phyloP scores from a whole-genome alignment of 1,140 invertebrate genomes.

The Caerostris extrusa region DNA sequence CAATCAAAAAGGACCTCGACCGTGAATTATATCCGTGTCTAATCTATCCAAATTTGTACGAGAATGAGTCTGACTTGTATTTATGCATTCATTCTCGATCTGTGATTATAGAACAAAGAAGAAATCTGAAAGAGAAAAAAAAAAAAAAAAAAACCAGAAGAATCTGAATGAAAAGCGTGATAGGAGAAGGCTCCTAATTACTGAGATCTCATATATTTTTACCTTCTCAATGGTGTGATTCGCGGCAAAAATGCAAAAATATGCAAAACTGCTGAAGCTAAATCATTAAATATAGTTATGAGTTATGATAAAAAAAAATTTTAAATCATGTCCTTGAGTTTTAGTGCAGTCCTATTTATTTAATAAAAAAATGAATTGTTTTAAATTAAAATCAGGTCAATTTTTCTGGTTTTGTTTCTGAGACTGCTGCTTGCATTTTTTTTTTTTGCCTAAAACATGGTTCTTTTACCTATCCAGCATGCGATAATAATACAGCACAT shows the following conservation, averaged over 20 bases:
- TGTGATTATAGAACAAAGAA: not conserved
- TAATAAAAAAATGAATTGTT: not conserved
- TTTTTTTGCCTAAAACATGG: too few species aligned
- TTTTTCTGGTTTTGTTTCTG: too few species aligned
- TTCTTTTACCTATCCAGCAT: too few species aligned
- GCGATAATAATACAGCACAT: too few species aligned
- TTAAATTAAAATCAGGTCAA: too few species aligned
- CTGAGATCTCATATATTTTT: not conserved
- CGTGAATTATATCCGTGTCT: not conserved
- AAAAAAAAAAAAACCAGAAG: too few species aligned
- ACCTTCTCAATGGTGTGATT: not conserved
- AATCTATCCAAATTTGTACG: not conserved
- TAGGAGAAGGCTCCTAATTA: not conserved
- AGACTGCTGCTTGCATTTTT: too few species aligned
- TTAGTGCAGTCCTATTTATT: not conserved
- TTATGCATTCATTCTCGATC: not conserved
- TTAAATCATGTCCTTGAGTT: not conserved
- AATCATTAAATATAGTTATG: not conserved
- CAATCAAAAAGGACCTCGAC: not conserved
- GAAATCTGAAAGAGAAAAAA: not conserved
- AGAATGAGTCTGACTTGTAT: not conserved
- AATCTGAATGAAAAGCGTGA: not conserved
- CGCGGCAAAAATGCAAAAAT: not conserved
- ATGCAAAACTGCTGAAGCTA: not conserved
- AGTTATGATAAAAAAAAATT: not conserved